These are phyloP conservation scores for Gisinianus flammeolus DNA, from an alignment of 2,888 invertebrate species.

Conservation along the genomic window DNA sequence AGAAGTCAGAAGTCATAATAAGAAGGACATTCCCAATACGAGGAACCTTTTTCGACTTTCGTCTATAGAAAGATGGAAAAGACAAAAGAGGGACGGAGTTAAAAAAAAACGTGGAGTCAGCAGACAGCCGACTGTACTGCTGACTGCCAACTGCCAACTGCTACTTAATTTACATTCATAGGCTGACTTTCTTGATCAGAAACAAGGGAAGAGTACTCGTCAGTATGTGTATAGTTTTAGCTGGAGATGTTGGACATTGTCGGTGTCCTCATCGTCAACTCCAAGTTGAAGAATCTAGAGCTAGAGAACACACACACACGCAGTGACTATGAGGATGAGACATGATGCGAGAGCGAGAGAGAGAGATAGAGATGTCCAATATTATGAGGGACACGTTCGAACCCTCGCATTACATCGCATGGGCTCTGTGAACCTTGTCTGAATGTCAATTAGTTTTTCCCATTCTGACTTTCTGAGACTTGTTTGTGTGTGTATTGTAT, in stretches of 20 bases:
- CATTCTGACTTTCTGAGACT: background rate
- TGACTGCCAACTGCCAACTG: no score
- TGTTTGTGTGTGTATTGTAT: no score
- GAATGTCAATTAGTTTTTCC: slow-evolving; percentile 20
- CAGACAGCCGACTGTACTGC: no score
- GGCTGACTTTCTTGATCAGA: background rate
- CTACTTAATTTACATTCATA: slow-evolving; percentile 7
- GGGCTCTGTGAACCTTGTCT: background rate
- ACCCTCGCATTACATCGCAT: slow-evolving; percentile 16
- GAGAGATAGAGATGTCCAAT: slow-evolving; percentile 1
- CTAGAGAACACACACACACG: background rate
- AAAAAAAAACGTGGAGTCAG: no score
- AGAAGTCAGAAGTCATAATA: no score
- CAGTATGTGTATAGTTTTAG: background rate
- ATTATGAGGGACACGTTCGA: slow-evolving; percentile 21
- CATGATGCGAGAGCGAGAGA: background rate
- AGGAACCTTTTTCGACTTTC: no score
- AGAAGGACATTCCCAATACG: no score
- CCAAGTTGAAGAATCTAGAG: background rate
- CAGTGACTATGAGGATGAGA: background rate
- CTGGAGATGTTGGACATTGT: background rate
- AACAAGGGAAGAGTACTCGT: background rate
- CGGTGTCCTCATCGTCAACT: background rate
- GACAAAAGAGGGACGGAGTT: no score
- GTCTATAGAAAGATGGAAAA: no score